phyloP scores from a whole-genome alignment of 1,140 invertebrate species.

The Acromyrmex echinatior region DNA sequence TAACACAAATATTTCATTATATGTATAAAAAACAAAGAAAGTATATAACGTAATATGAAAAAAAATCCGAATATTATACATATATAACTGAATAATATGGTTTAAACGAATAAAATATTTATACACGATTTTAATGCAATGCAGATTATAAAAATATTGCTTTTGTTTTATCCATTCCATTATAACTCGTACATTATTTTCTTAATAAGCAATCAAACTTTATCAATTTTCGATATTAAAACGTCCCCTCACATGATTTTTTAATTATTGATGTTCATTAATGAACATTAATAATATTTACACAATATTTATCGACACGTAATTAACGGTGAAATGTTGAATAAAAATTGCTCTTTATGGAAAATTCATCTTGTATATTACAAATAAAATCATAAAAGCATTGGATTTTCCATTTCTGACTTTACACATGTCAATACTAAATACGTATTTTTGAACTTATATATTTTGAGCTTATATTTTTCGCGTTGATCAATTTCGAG shows the following conservation, averaged over 20 bases:
- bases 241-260: not conserved
- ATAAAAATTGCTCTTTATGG: not conserved
- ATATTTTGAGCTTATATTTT: no score
- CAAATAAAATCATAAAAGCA: not conserved
- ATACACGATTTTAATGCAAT: not conserved
- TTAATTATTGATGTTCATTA: not conserved
- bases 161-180: not conserved
- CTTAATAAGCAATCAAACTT: constrained; percentile 7
- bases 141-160: not conserved
- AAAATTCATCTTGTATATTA: not conserved
- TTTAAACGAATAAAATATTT: not conserved
- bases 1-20: not conserved
- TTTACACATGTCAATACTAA: not conserved
- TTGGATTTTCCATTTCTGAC: not conserved
- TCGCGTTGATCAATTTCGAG: not conserved
- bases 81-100: not conserved
- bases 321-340: constrained; percentile 7
- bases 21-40: not conserved
- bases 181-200: not conserved
- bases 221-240: constrained; percentile 27
- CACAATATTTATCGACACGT: not conserved
- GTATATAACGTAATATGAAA: not conserved
- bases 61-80: not conserved
- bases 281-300: not conserved
- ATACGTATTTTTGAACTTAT: not conserved